A percentile compares a stretch with the other conserved stretches of the same genome.
phyloP scores from a whole-genome alignment of 2,113 vertebrate genomes.

The Lagenorhynchus albirostris region DNA sequence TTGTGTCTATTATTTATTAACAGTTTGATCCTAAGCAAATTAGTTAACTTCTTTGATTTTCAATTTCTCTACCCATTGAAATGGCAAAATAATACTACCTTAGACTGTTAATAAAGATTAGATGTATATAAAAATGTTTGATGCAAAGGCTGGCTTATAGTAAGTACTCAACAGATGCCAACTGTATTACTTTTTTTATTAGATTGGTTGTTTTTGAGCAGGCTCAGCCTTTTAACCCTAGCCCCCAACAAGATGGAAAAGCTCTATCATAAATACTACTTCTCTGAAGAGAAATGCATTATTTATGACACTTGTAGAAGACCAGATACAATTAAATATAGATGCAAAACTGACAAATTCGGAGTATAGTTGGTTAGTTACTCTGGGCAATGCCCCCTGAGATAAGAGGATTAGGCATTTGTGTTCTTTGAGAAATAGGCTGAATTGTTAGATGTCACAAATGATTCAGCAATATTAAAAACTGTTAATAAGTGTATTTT shows the following conservation, averaged over 20 bases:
- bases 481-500: not conserved
- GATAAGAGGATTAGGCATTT: not conserved
- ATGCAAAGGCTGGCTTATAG: not conserved
- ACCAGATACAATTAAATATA: constrained; percentile 6
- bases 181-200: not conserved
- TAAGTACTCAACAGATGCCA: not conserved
- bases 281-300: not conserved
- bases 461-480: constrained; percentile 15
- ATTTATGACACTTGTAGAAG: not conserved
- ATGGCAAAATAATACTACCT: not conserved
- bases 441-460: not conserved
- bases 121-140: not conserved
- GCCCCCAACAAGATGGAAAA: not conserved
- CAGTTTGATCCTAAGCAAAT: not conserved
- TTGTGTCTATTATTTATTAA: not conserved
- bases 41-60: not conserved
- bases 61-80: not conserved
- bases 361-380: not conserved
- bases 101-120: not conserved
- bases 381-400: not conserved
- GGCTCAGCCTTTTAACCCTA: not conserved
- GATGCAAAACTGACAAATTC: not conserved
- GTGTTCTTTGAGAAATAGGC: not conserved
- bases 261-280: not conserved
- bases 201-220: not conserved